These are phyloP conservation scores for Drosophila pegasa DNA, from an alignment of 2,888 invertebrate genomes.

Conservation along the genomic window DNA sequence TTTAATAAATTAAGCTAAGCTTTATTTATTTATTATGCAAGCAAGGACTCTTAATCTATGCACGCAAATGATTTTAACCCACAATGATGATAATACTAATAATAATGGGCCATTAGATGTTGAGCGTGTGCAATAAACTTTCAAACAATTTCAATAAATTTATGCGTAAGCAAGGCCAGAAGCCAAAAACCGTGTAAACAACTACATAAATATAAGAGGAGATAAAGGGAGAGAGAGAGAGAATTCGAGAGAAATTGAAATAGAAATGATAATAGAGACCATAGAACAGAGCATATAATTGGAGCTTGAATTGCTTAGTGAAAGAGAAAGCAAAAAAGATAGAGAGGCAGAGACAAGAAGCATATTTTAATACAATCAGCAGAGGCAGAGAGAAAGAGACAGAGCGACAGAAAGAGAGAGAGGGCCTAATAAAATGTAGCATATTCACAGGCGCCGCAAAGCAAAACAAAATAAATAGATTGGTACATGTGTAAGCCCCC, in stretches of 20 bases:
- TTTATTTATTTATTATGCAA: background rate
- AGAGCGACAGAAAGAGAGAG: background rate
- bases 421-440: slow-evolving; percentile 56
- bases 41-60: background rate
- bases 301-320: background rate
- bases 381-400: background rate
- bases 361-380: slow-evolving; percentile 45
- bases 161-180: slow-evolving; percentile 49
- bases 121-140: slow-evolving; percentile 52
- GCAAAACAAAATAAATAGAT: slow-evolving; percentile 49
- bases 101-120: slow-evolving; percentile 41
- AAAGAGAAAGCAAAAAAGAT: background rate
- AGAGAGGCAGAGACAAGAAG: slow-evolving; percentile 6
- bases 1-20: background rate
- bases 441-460: slow-evolving; percentile 54
- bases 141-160: slow-evolving; percentile 72
- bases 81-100: slow-evolving; percentile 13
- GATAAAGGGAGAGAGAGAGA: background rate
- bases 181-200: slow-evolving; percentile 63
- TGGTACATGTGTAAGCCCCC: slow-evolving; percentile 63
- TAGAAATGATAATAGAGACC: slow-evolving; percentile 3
- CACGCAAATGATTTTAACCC: background rate
- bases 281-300: slow-evolving; percentile 9
- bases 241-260: background rate
- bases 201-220: slow-evolving; percentile 64